A percentile compares a stretch with the other conserved stretches of the same genome.
phyloP scores from a whole-genome alignment of 2,113 vertebrate genomes.

The human region DNA sequence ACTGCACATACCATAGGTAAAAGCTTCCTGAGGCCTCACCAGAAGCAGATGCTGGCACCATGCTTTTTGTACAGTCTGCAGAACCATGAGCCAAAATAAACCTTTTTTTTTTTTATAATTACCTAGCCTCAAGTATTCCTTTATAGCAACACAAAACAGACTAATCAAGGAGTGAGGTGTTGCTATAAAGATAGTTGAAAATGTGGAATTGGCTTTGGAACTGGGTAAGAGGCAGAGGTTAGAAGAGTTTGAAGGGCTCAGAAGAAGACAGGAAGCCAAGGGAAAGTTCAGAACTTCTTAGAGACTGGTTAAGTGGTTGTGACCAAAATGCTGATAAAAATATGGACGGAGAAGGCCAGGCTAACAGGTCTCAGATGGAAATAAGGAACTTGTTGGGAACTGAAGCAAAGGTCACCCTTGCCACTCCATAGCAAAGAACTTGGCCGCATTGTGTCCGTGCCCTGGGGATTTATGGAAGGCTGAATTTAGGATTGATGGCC shows the following conservation, averaged over 20 bases:
- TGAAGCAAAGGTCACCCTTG: background rate
- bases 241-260: background rate
- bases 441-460: too few species aligned
- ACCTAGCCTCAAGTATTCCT: background rate
- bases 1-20: background rate
- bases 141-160: background rate
- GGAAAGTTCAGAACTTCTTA: background rate
- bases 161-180: background rate
- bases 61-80: background rate
- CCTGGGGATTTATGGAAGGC: too few species aligned
- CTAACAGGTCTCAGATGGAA: background rate
- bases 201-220: background rate
- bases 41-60: background rate
- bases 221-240: background rate
- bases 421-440: background rate
- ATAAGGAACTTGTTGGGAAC: background rate
- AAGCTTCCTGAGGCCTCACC: background rate
- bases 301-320: background rate
- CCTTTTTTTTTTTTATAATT: background rate
- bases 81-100: background rate
- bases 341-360: background rate
- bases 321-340: background rate
- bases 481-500: background rate
- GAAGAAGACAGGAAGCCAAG: background rate
- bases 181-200: background rate